phyloP scores from a whole-genome alignment of 2,888 invertebrate species.

The Nephrocerus scutellatus region DNA sequence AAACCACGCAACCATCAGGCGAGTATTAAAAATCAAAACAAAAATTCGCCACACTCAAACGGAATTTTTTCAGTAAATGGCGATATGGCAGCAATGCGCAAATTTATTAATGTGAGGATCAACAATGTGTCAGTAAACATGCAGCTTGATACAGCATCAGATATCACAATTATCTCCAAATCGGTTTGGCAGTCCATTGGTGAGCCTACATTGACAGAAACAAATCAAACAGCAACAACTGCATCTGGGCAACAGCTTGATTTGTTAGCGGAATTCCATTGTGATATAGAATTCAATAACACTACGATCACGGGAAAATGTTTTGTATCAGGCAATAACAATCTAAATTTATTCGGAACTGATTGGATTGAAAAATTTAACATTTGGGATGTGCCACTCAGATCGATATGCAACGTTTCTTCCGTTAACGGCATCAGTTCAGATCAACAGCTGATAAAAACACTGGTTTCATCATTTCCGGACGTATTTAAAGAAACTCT shows the following conservation, averaged over 20 bases:
- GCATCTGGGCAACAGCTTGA: too few species aligned
- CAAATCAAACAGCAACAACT: conserved; percentile 3
- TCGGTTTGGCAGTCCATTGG: conserved; percentile 12
- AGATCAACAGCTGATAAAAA: neutral
- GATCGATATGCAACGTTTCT: conserved; percentile 8
- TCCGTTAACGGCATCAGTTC: neutral
- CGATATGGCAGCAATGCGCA: too few species aligned
- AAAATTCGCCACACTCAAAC: too few species aligned
- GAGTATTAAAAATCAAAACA: too few species aligned
- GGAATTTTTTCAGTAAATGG: too few species aligned
- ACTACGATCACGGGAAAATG: too few species aligned
- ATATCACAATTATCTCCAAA: conserved; percentile 17
- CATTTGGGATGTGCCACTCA: conserved; percentile 14
- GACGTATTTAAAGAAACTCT: conserved; percentile 11
- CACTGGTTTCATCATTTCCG: conserved; percentile 7
- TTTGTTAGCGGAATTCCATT: too few species aligned
- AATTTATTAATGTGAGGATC: conserved; percentile 2
- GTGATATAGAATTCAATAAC: too few species aligned
- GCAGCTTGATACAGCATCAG: conserved; percentile 17
- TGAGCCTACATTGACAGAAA: conserved; percentile 7
- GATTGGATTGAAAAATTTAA: conserved; percentile 14
- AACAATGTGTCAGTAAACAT: conserved; percentile 5
- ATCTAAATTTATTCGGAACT: conserved; percentile 16
- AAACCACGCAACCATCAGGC: too few species aligned
- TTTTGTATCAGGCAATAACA: conserved; percentile 9